Base-by-base conservation (phyloP, 1,140 invertebrate genomes). In the Ephestia elutella region DNA sequence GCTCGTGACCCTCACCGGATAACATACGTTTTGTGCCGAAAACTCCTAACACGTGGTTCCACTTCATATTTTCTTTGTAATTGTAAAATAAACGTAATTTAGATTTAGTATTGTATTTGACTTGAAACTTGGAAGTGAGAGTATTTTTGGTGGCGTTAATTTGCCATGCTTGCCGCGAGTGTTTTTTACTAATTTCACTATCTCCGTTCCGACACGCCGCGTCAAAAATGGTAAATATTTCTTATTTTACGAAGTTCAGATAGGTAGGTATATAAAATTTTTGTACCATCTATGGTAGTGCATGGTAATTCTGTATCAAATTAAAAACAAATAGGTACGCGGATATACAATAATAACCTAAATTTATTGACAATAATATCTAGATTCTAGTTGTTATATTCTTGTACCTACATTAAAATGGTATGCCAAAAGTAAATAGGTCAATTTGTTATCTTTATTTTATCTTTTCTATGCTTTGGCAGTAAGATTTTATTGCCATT, bases 1-100 rank as follows among this genome's bases (percentile, higher is more conserved):
- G 79, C 76, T 86, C 78, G 79, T 87, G 85, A 87, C 85, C 82
- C 80, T 86, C 78, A 72, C 66, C 65, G 73, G 59, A 70, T 67
- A 70, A 80, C 74, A 70, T 66, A 70, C 70, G 60, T 71, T 73
- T 25, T 72, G 59, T 74, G 66, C 62, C 62, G 70, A 76, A 75
- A 75, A 78, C 63, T 56, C 30, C 65, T 59, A 80, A 75, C 75
- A 80, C 73, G 78, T 85, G 73, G 63, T 71, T 66, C 28, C 49
- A 64, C n/a, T 10, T 44, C 15, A 44, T 44, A n/a, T n/a, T n/a
- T n/a, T 7, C 13, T 1, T 5, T 11, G 30, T 32, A 1, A 15
- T 17, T 15, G 38, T 44, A 7, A 44, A 44, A 15, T 15, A 44
- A 44, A 15, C 15, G 15, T 32, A 32, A 32, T 51, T 55, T 51